Conservation (phyloP, 2,113 vertebrate genomes). For the Phalacrocorax pelagicus region DNA sequence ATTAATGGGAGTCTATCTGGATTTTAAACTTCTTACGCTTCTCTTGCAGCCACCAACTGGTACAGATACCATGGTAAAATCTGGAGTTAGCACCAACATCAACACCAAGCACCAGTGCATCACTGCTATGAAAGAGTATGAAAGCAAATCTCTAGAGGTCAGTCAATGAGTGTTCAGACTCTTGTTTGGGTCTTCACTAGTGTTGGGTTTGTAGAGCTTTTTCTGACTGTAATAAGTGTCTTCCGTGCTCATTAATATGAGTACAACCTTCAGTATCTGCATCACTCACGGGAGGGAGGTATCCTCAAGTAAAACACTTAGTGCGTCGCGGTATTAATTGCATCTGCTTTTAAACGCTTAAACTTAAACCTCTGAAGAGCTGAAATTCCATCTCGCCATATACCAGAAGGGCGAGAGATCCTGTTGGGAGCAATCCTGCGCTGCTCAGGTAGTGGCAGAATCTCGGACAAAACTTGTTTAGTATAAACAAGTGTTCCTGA, state of each 20-base stretch:
- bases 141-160: slow-evolving; percentile 91
- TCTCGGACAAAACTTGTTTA: background rate
- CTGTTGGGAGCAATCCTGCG: background rate
- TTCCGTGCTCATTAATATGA: fast-evolving
- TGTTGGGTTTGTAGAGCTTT: too few species aligned
- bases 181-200: background rate
- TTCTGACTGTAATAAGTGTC: background rate
- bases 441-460: background rate
- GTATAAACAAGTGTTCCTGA: fast-evolving
- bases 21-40: background rate
- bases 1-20: background rate
- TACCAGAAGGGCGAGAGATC: background rate
- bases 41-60: slow-evolving; percentile 85
- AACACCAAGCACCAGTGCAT: slow-evolving; percentile 98
- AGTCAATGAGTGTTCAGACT: background rate
- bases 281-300: fast-evolving
- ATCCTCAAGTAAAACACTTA: background rate
- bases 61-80: slow-evolving; percentile 96
- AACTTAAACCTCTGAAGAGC: background rate
- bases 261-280: fast-evolving
- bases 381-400: background rate
- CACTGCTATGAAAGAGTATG: slow-evolving; percentile 98
- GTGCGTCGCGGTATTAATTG: fast-evolving
- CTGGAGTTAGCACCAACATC: slow-evolving; percentile 94
- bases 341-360: background rate